These are phyloP conservation scores for Axea sp. DNA, from an alignment of 2,888 invertebrate genomes.

Conservation along the genomic window DNA sequence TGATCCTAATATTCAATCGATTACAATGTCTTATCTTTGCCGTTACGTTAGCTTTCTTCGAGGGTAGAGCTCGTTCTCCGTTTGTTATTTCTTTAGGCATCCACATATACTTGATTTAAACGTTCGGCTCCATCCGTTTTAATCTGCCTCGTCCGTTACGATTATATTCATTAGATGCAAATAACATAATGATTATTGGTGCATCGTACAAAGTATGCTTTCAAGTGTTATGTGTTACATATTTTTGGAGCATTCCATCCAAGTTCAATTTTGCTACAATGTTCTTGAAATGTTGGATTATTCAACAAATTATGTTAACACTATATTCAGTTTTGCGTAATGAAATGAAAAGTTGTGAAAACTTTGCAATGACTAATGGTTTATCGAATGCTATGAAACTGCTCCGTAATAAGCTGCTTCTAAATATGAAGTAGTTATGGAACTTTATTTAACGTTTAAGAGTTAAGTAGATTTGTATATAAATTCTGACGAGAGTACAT, in stretches of 20 bases:
- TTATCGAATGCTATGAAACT: slow-evolving; percentile 42
- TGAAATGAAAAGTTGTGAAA: slow-evolving; percentile 42
- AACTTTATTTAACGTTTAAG: slow-evolving; percentile 47
- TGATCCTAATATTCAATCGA: slow-evolving; percentile 74
- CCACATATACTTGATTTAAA: no score
- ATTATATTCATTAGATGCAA: no score
- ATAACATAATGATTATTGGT: no score
- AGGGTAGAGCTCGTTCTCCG: no score
- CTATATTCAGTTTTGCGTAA: slow-evolving; percentile 70
- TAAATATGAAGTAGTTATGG: slow-evolving; percentile 51
- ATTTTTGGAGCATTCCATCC: no score
- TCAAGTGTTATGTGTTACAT: no score
- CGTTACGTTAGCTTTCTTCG: slow-evolving; percentile 9
- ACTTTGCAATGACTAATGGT: slow-evolving; percentile 37
- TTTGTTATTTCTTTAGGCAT: no score
- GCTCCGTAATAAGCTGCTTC: slow-evolving; percentile 40
- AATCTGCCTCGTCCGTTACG: no score
- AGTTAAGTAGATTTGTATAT: slow-evolving; percentile 43
- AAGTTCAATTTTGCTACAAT: no score
- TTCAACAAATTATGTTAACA: slow-evolving; percentile 6
- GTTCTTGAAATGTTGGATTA: no score
- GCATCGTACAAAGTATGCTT: no score
- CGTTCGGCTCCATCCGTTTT: no score
- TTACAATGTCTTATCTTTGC: slow-evolving; percentile 59
- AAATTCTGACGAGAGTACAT: slow-evolving; percentile 44